Evolutionary conservation across 2,113 vertebrate genomes (phyloP).

Genomic region (Pholis gunnellus): DNA sequence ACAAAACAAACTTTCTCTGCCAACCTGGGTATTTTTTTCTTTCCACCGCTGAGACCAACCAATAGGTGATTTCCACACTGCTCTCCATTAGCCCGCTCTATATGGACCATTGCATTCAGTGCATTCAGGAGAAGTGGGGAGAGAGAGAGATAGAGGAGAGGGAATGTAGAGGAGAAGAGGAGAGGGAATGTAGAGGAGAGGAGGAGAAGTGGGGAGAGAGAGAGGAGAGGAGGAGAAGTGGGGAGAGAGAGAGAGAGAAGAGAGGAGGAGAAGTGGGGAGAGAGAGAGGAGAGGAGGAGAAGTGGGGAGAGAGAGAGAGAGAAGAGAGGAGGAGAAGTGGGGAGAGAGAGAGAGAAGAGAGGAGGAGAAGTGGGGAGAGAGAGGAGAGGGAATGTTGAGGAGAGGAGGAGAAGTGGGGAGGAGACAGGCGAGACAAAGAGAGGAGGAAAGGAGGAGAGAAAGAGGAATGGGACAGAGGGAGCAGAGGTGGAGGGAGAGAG

Average conservation of each 20-base stretch:
- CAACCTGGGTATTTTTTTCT: slow-evolving; percentile 5
- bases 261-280: too few species aligned
- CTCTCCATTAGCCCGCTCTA: slow-evolving; percentile 14
- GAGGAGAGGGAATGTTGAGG: background rate
- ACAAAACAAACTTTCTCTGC: background rate
- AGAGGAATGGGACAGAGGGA: slow-evolving; percentile 13
- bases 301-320: too few species aligned
- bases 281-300: too few species aligned
- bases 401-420: background rate
- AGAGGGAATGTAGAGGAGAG: too few species aligned
- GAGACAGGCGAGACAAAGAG: background rate
- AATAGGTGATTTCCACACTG: slow-evolving; percentile 26
- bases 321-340: background rate
- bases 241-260: too few species aligned
- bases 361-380: too few species aligned
- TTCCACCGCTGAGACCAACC: slow-evolving; percentile 7
- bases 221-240: too few species aligned
- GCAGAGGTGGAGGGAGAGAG: slow-evolving; percentile 31
- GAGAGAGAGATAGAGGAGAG: too few species aligned
- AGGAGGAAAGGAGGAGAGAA: background rate
- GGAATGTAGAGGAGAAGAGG: too few species aligned
- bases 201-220: too few species aligned
- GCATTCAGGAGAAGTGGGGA: slow-evolving; percentile 5
- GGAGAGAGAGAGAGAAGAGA: background rate
- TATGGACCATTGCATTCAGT: slow-evolving; percentile 29